Conservation (phyloP, 2,113 vertebrate species). For the Tychaedon coryphoeus region DNA sequence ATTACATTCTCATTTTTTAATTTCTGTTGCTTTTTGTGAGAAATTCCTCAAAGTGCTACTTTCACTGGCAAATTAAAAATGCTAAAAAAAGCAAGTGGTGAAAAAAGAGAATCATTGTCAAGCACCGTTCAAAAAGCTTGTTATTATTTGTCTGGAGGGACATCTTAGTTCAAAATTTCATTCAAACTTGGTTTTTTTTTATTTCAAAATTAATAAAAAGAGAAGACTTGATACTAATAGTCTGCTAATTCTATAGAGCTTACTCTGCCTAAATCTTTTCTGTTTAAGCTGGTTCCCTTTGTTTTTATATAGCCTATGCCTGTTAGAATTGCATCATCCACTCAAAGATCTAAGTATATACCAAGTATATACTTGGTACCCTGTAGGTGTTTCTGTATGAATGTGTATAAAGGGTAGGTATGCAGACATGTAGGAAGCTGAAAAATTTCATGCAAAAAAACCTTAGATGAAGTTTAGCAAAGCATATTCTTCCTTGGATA, state of each 20-base stretch:
- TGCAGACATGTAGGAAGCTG: background rate
- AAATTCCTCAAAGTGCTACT: slow-evolving; percentile 48
- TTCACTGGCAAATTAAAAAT: slow-evolving; percentile 40
- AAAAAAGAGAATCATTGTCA: background rate
- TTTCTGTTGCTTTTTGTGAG: slow-evolving; percentile 42
- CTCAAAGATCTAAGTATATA: background rate
- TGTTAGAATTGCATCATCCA: background rate
- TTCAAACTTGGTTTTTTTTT: accelerated
- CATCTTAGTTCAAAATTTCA: background rate
- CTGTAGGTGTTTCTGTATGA: background rate
- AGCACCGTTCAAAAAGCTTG: background rate
- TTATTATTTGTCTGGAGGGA: slow-evolving; percentile 5
- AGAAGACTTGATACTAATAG: background rate
- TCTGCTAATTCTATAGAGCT: background rate
- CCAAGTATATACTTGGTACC: background rate
- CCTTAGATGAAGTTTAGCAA: background rate
- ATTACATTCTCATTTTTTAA: slow-evolving; percentile 52
- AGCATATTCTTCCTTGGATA: background rate
- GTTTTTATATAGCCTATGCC: background rate
- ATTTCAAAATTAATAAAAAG: background rate
- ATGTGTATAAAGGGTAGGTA: background rate
- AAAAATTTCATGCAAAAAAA: background rate
- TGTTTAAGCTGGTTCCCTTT: background rate
- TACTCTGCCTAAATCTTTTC: background rate
- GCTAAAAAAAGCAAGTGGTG: slow-evolving; percentile 23